Base-by-base conservation (phyloP, 35 echinoderm and acorn worm species). In the Chiridota heheva region DNA sequence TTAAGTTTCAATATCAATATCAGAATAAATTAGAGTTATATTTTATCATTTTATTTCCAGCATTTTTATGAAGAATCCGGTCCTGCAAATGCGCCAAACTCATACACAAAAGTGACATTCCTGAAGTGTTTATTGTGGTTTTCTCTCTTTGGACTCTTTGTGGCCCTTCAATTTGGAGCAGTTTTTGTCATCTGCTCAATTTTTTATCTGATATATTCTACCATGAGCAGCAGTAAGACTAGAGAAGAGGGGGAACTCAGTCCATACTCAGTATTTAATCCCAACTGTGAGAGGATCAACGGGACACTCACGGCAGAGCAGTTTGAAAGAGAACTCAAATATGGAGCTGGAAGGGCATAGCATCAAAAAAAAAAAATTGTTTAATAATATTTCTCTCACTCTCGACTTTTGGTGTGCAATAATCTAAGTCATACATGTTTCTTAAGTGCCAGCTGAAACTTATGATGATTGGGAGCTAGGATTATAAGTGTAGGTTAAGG, bases 231-330 rank as follows among this genome's bases (percentile, higher is more conserved):
- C 20, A 60, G 85, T 4, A 65, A 15, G 6, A 40, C 13, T 0
- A 49, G 63, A 15, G 71, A 88, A 35, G 36, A 25, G 22, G 95
- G 95, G 47, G 89, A 98, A 78, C 81, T 85, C 10, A 98, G 95
- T 82, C 88, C 95, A 30, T 98, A 98, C 58, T 98, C 95, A 6
- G 95, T 98, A 1, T 98, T 98, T 53, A 98, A 98, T 81, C 89
- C 89, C 1, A 91, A 98, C 47, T 98, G 84, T 82, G 89, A 98
- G 72, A 75, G 85, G 51, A 82, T 98, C 12, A 79, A 98, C 42
- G 95, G 95, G 22, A 91, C 90, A 20, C 76, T 88, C 0, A 98
- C 95, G 31, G 89, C 95, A 4, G 95, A 91, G 59, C 89, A 98
- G 60, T 92, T 98, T 81, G 89, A 98, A 73, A 83, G 64, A 60